Base-by-base conservation (phyloP, 2,888 invertebrate genomes). In the Megalurothrips usitatus region DNA sequence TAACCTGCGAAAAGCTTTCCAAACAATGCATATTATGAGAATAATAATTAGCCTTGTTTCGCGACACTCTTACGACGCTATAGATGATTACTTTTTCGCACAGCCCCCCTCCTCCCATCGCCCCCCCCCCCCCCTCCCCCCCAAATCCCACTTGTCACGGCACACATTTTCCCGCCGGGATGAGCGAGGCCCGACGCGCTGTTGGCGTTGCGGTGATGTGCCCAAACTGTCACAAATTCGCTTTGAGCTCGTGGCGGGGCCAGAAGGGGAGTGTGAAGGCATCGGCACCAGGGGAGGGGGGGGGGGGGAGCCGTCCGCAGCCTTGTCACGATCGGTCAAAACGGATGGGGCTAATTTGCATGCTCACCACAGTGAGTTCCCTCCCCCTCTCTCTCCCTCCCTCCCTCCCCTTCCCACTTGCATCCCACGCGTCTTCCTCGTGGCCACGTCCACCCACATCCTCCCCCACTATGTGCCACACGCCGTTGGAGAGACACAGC, bases 321-420 rank as follows among this genome's bases (percentile, higher is more conserved):
- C 58, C 58, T 19, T 58, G 68, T 75, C 68, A 75, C 68, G 26
- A 75, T 75, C 68, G 68, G 68, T 75, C 68, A 75, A 75, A 75
- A 75, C 68, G 68, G 68, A 75, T 75, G 23, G 26, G 68, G 68
- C 68, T 75, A 75, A 75, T 75, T 75, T 75, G 68, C 68, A 75
- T 75, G 68, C 58, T 26, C 23, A 26, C 68, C 68, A 75, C 68
- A 75, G 26, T 6, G 34, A 75, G 68, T 26, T 26, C 68, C 68
- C 26, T 10, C 12, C 68, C 23, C 23, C 68, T 0, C 58, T n/a
- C 34, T n/a, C 10, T 58, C 58, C 14, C 58, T 17, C 19, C 14
- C 19, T 12, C 58, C 11, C 58, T 8, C 58, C 17, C 58, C 34
- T 43, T 4, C 6, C 58, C 58, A n/a, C 14, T 17, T 58, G 19